A percentile compares a stretch with the other conserved stretches of the same genome.
These are phyloP conservation scores for Poeciliopsis prolifica DNA, from an alignment of 2,113 vertebrate genomes.

Conservation along the genomic window DNA sequence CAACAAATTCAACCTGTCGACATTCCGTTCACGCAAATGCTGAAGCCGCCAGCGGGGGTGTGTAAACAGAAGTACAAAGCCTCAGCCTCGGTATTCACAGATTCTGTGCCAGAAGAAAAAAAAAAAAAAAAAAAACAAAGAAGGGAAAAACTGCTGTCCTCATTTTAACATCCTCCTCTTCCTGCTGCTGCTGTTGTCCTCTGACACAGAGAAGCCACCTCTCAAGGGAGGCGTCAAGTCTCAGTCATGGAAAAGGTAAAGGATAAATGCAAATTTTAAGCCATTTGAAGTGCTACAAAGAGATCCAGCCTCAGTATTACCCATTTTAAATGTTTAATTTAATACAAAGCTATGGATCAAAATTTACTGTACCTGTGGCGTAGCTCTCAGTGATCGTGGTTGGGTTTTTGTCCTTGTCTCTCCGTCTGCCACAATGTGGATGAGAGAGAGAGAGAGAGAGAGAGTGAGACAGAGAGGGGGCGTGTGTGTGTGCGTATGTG, in stretches of 20 bases:
- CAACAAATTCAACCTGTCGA: constrained; percentile 66
- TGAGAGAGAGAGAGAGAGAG: constrained; percentile 4
- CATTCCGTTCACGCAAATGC: constrained; percentile 45
- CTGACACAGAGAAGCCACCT: constrained; percentile 10
- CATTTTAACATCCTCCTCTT: constrained; percentile 31
- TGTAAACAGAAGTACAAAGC: constrained; percentile 40
- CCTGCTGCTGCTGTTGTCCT: constrained; percentile 11
- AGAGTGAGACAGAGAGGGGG: too few species aligned
- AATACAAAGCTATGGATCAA: not conserved
- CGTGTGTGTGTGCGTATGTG: constrained; percentile 9
- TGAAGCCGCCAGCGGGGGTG: constrained; percentile 23
- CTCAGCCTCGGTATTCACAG: constrained; percentile 44
- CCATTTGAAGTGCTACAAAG: not conserved
- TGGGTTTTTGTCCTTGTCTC: constrained; percentile 23
- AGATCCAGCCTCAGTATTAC: not conserved
- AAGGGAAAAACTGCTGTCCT: constrained; percentile 16
- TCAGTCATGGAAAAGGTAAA: not conserved
- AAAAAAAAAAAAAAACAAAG: not conserved
- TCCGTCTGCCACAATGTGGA: constrained; percentile 42
- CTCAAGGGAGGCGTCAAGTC: not conserved
- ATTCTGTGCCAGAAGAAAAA: constrained; percentile 17
- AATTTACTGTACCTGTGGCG: constrained; percentile 62
- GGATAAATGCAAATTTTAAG: constrained; percentile 9
- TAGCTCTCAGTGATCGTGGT: constrained; percentile 17
- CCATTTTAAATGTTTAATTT: not conserved